Percentiles rank a stretch among this genome's conserved stretches.
Evolutionary conservation across 2,113 vertebrate species (phyloP).

Genomic region (Apodemus speciosus): DNA sequence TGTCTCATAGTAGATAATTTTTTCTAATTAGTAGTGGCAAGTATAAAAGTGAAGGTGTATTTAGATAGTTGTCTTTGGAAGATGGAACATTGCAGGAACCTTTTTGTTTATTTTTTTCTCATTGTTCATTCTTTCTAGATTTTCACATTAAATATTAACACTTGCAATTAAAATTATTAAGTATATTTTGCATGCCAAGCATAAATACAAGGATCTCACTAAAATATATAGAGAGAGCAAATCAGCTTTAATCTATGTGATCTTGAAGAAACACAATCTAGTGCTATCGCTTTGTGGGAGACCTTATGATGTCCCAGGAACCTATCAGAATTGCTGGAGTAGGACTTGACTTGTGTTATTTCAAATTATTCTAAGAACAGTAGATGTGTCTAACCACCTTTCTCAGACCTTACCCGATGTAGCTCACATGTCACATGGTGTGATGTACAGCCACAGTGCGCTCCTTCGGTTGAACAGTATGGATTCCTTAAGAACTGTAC

Average conservation of each 20-base stretch:
- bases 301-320: rapidly evolving
- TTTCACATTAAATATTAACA: conserved; percentile 13
- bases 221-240: not conserved
- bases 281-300: not conserved
- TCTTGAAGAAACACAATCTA: not conserved
- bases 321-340: rapidly evolving
- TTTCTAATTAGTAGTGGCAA: not conserved
- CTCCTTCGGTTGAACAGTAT: not conserved
- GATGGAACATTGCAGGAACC: not conserved
- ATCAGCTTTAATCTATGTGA: not conserved
- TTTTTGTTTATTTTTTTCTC: not conserved
- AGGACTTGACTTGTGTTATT: not conserved
- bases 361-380: not conserved
- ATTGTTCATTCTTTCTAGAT: not conserved
- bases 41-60: conserved; percentile 22
- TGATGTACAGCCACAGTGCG: not conserved
- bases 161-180: conserved; percentile 29
- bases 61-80: conserved; percentile 14
- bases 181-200: not conserved
- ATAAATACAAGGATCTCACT: not conserved
- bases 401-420: conserved; percentile 30
- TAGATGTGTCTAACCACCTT: too few species aligned
- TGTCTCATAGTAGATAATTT: conserved; percentile 5
- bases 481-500: conserved; percentile 64
- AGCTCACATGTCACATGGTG: conserved; percentile 32